Conservation (phyloP, 2,888 invertebrate species). For the Oasisia sp. region DNA sequence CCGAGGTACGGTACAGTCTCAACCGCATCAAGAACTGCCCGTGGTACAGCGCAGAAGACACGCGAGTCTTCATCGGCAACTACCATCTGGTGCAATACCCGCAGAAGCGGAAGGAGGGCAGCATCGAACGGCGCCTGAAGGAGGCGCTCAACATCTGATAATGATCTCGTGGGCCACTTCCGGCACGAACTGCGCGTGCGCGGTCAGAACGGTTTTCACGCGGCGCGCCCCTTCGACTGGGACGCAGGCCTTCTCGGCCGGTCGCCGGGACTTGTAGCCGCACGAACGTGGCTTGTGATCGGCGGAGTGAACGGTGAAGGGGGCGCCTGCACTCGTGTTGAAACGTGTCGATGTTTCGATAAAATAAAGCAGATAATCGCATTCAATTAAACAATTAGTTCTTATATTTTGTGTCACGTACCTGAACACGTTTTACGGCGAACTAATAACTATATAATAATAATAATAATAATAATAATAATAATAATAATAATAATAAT, state of each 20-base stretch:
- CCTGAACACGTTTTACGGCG: too few species aligned
- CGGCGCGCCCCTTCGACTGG: neutral
- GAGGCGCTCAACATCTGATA: conserved; percentile 48
- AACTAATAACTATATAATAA: too few species aligned
- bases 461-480: too few species aligned
- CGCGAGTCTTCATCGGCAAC: conserved; percentile 55
- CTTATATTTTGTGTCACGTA: too few species aligned
- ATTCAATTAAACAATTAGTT: too few species aligned
- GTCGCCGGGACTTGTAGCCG: too few species aligned
- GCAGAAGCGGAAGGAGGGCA: conserved; percentile 51
- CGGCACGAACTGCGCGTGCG: neutral
- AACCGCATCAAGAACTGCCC: conserved; percentile 49
- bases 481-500: too few species aligned
- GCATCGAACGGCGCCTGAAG: conserved; percentile 46
- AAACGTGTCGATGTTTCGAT: too few species aligned
- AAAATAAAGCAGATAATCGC: too few species aligned
- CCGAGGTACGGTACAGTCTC: conserved; percentile 48
- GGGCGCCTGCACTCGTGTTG: too few species aligned
- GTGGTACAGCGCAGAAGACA: conserved; percentile 42
- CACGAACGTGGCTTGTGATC: too few species aligned
- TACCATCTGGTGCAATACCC: conserved; percentile 56
- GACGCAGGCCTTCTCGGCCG: neutral
- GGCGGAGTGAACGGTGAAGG: too few species aligned
- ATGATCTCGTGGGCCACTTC: conserved; percentile 31
- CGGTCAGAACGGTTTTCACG: neutral